Base-by-base conservation (phyloP, 2,113 vertebrate species). In the Brachypodius melanocephalos region DNA sequence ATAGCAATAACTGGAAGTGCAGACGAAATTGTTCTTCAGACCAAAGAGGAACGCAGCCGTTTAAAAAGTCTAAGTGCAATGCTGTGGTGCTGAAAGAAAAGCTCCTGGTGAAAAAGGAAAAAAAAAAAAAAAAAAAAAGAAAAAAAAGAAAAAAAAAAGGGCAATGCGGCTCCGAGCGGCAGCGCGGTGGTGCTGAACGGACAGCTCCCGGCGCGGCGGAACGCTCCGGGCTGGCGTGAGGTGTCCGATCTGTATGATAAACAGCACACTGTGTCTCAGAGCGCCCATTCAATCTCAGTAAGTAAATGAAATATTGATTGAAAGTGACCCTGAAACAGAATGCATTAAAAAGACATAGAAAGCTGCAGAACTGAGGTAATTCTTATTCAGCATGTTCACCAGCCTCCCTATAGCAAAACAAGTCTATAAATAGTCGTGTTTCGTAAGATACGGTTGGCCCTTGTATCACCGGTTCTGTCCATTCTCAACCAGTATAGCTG, bases 291-390 rank as follows among this genome's bases (percentile, higher is more conserved):
- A 98, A 98, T 98, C 98, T 98, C 98, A 98, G 98, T 98, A 98
- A 98, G 98, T 98, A 98, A 98, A 98, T 98, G 98, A 98, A 98
- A 98, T 98, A 98, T 98, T 98, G 98, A 98, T 98, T 98, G 98
- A 98, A 98, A 98, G 98, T 98, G 98, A 98, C 98, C 98, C 98
- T 98, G 98, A 98, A 98, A 98, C 98, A 98, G 98, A 98, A 98
- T 98, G 98, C 98, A 98, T 98, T 98, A 98, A 98, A 98, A 98
- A 98, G 98, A 98, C 98, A 98, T 98, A 98, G 98, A 98, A 98
- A 98, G 98, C 98, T 98, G 98, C 98, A 98, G 98, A 98, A 98
- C 97, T 98, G 98, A 98, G 98, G 98, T 98, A 98, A 98, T 98
- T 98, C 98, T 97, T 98, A 98, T 98, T 98, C 98, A 98, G 97